Evolutionary conservation across 2,113 vertebrate genomes (phyloP).

Genomic region (Ciconia boyciana): DNA sequence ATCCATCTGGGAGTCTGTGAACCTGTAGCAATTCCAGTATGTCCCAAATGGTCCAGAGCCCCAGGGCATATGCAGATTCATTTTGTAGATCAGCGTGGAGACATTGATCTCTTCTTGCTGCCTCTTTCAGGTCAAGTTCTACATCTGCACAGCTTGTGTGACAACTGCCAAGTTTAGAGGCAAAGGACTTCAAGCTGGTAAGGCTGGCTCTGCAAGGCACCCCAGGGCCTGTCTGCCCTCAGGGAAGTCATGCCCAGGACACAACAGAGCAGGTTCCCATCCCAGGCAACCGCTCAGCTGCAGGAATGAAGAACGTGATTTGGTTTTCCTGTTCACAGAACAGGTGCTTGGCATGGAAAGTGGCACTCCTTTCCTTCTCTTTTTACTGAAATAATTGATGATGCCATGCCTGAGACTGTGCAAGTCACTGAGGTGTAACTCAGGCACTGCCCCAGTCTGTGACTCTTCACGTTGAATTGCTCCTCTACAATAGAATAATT

Average conservation of each 20-base stretch:
- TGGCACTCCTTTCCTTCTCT: background rate
- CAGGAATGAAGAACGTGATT: background rate
- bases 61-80: background rate
- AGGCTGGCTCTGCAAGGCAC: background rate
- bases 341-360: background rate
- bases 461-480: background rate
- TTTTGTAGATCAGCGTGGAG: background rate
- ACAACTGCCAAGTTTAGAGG: background rate
- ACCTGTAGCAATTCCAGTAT: background rate
- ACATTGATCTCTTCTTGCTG: background rate
- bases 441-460: background rate
- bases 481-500: background rate
- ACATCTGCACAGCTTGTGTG: background rate
- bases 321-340: background rate
- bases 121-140: background rate
- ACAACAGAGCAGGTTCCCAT: background rate
- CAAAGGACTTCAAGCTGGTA: background rate
- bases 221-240: background rate
- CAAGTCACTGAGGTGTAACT: constrained; percentile 20
- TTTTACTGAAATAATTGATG: background rate
- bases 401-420: background rate
- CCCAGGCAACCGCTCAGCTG: background rate
- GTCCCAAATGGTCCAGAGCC: background rate
- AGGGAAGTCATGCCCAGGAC: background rate
- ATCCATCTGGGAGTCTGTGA: fast-evolving